Percentiles rank a stretch among this genome's conserved stretches.
Conservation (phyloP, 2,113 vertebrate species). For the Rhadina sibilatrix region DNA sequence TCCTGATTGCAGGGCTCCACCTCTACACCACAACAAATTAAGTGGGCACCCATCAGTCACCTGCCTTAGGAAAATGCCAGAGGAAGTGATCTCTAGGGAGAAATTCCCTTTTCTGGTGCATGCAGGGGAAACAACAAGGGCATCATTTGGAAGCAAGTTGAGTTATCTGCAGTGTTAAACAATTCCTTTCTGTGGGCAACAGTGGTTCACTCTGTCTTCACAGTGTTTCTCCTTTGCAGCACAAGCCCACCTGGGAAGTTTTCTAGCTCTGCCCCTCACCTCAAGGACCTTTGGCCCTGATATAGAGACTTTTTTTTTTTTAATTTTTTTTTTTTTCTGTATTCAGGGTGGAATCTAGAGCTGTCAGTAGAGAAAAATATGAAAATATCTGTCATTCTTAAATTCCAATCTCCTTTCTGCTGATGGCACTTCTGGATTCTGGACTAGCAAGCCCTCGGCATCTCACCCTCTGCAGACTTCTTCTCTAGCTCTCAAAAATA, state of each 20-base stretch:
- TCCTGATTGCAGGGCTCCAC: not conserved
- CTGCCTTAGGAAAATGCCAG: not conserved
- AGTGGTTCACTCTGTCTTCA: not conserved
- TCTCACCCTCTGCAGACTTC: not conserved
- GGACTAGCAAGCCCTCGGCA: not conserved
- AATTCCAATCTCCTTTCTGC: not conserved
- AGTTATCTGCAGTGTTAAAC: not conserved
- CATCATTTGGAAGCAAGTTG: not conserved
- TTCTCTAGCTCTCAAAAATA: not conserved
- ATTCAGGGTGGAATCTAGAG: not conserved
- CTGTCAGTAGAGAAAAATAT: not conserved
- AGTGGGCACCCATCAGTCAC: not conserved
- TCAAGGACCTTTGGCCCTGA: not conserved
- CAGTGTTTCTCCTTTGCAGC: not conserved
- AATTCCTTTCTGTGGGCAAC: not conserved
- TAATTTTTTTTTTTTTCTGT: not conserved
- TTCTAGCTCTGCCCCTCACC: not conserved
- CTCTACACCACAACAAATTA: not conserved
- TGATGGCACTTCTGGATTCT: not conserved
- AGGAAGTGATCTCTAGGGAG: not conserved
- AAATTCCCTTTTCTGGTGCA: not conserved
- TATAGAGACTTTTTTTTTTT: accelerated
- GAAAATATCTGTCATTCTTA: not conserved
- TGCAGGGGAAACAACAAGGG: not conserved
- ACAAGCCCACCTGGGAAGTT: not conserved